A percentile compares a stretch with the other conserved stretches of the same genome.
These are phyloP conservation scores for Wiebesia pumilae DNA, from an alignment of 1,140 invertebrate genomes.

Conservation along the genomic window DNA sequence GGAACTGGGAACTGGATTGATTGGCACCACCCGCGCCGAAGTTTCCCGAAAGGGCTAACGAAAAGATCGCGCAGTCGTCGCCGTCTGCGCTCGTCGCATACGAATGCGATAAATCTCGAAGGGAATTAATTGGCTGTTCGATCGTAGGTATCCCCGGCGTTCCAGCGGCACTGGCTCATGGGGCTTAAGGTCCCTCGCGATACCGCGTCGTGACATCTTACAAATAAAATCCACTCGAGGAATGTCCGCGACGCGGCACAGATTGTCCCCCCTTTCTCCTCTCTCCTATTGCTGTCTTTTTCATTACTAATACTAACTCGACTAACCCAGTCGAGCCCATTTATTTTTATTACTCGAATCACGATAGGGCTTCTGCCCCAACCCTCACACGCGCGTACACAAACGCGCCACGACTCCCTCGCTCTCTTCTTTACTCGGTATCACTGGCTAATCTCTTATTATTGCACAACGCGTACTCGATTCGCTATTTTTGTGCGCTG, in stretches of 20 bases:
- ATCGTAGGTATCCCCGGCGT: not conserved
- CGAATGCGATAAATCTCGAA: conserved; percentile 65
- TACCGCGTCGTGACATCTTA: conserved; percentile 63
- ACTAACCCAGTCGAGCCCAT: not conserved
- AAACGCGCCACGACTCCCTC: not conserved
- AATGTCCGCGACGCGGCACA: conserved; percentile 66
- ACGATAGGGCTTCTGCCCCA: not conserved
- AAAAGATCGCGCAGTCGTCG: not conserved
- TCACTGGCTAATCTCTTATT: too few species aligned
- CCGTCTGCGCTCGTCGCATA: not conserved
- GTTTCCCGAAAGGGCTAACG: not conserved
- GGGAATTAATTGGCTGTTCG: conserved; percentile 67
- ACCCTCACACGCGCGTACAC: not conserved
- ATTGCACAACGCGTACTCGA: too few species aligned
- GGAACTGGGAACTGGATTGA: not conserved
- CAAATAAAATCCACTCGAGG: conserved; percentile 70
- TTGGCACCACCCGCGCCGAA: not conserved
- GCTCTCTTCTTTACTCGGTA: not conserved
- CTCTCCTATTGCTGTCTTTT: conserved; percentile 2
- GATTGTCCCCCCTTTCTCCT: conserved; percentile 44
- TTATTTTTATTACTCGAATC: not conserved
- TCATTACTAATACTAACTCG: not conserved
- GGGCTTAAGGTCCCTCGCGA: not conserved
- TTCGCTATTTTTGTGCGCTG: too few species aligned
- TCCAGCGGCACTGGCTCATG: not conserved